Evolutionary conservation across 2,888 invertebrate genomes (phyloP), one percentile per base, ranked within the genome.

Genomic region (Chrysomela aeneicollis): DNA sequence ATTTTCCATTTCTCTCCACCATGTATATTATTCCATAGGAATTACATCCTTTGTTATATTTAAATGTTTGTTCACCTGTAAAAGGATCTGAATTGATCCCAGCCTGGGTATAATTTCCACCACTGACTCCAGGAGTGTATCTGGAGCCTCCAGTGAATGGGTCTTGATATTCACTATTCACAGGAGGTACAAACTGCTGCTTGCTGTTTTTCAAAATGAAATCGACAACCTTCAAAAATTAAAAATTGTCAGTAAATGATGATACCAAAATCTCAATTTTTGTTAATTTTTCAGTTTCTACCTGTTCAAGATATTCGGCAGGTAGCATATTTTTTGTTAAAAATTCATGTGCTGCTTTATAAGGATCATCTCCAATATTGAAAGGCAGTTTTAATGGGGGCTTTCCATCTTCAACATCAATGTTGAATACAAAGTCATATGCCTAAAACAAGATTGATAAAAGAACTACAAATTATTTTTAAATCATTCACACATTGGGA

Each of bases 391-490:
- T 96, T 17, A 97, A 84, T 0, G 95, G 89, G 0, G 94, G 94
- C 53, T 89, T 89, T 0, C 93, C 94, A 77, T 97, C 97, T 77
- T 96, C 93, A 61, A 98, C 91, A 76, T 97, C 97, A n/a, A 98
- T 95, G 71, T 90, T 92, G 82, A 98, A 98, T 26, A 98, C 97
- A 83, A 89, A 97, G 84, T 98, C 98, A 79, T 97, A 98, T 77
- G 94, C 92, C 86, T 88, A 74, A 63, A 78, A 60, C n/a, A n/a
- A 42, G 22, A 62, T 49, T 19, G 21, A 4, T 15, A 53, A 5
- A 53, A 50, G 21, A 32, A 32, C n/a, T n/a, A n/a, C n/a, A n/a
- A n/a, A n/a, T n/a, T n/a, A n/a, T n/a, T n/a, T n/a, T n/a, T n/a
- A n/a, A n/a, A n/a, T n/a, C n/a, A n/a, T n/a, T n/a, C n/a, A n/a